These are phyloP conservation scores for Cylindroiulus punctatus DNA, from an alignment of 2,888 invertebrate species.

Conservation along the genomic window DNA sequence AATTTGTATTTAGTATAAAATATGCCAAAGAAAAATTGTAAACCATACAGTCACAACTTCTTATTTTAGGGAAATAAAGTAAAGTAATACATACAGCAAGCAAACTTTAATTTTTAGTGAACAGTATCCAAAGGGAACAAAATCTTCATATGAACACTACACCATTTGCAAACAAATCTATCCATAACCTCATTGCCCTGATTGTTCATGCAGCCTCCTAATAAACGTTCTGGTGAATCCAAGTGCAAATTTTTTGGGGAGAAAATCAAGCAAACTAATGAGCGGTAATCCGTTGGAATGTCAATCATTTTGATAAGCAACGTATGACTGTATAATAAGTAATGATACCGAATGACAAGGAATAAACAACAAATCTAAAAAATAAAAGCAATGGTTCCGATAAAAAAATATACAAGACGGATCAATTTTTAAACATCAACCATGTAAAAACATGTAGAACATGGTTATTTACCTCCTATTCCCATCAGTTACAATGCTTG, in stretches of 20 bases:
- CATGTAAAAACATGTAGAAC: no score
- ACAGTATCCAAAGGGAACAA: background rate
- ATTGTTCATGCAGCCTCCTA: background rate
- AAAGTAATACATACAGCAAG: no score
- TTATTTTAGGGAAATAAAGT: no score
- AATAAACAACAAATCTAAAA: background rate
- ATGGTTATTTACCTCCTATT: no score
- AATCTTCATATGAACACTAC: no score
- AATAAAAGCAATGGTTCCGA: conserved; percentile 5
- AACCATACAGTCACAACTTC: no score
- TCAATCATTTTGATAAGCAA: background rate
- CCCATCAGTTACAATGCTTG: background rate
- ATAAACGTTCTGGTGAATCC: background rate
- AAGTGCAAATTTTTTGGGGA: background rate
- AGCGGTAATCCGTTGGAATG: background rate
- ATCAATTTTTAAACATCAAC: background rate
- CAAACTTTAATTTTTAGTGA: background rate
- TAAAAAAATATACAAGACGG: conserved; percentile 7
- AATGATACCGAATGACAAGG: background rate
- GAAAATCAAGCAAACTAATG: background rate
- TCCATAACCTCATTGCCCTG: background rate
- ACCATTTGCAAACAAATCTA: no score
- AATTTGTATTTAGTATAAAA: background rate
- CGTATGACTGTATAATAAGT: background rate
- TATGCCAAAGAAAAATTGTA: background rate